Conservation (phyloP, 2,113 vertebrate genomes). For the Pachyramphus minor region DNA sequence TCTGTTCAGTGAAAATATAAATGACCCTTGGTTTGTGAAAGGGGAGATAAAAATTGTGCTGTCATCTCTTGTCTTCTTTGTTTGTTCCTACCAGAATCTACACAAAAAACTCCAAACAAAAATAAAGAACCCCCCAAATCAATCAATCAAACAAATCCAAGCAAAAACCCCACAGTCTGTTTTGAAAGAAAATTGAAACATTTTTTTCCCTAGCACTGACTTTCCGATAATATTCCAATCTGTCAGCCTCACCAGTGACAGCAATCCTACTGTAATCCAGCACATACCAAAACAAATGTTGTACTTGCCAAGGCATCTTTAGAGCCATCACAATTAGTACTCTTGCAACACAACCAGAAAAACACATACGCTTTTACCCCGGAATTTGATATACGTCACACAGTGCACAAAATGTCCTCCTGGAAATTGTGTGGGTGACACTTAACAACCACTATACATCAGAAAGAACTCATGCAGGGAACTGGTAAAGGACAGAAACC, state of each 20-base stretch:
- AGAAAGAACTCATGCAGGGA: background rate
- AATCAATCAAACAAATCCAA: background rate
- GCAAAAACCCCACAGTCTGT: background rate
- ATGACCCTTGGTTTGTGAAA: background rate
- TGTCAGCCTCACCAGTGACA: background rate
- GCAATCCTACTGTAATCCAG: background rate
- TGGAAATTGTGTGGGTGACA: slow-evolving; percentile 10
- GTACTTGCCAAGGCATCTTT: background rate
- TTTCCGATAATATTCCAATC: background rate
- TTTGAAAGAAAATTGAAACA: background rate
- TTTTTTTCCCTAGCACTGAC: background rate
- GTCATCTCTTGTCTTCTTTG: background rate
- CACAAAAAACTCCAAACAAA: background rate
- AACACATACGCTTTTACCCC: background rate
- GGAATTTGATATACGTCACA: background rate
- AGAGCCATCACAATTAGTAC: background rate
- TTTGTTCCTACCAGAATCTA: background rate
- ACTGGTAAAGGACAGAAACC: background rate
- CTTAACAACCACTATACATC: background rate
- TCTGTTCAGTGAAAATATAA: background rate
- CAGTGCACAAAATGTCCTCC: background rate
- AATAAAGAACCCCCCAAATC: background rate
- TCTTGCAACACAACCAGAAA: background rate
- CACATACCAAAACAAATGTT: background rate
- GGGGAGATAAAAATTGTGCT: background rate